Percentiles rank a stretch among this genome's conserved stretches.
phyloP scores from a whole-genome alignment of 2,797 vertebrate species.

The Hephaestus fuliginosus region DNA sequence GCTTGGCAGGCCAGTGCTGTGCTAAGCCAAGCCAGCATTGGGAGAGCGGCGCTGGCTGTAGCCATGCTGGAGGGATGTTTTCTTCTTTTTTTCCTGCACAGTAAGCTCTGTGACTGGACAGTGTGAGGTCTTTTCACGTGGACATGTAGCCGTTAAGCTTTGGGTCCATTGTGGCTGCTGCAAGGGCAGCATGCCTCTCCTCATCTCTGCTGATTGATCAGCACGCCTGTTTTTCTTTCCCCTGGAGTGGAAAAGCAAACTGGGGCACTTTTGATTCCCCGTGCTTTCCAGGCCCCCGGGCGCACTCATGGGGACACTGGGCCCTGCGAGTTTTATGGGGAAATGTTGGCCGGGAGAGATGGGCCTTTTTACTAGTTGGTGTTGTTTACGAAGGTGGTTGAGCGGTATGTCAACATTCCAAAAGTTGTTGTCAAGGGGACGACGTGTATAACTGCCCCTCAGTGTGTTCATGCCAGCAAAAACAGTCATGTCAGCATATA shows the following conservation, averaged over 20 bases:
- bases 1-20: conserved; percentile 67
- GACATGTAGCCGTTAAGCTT: conserved; percentile 65
- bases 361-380: conserved; percentile 68
- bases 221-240: conserved; percentile 77
- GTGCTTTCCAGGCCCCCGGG: conserved; percentile 57
- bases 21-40: conserved; percentile 65
- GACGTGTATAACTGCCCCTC: conserved; percentile 62
- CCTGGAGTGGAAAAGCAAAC: conserved; percentile 79
- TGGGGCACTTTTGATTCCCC: conserved; percentile 69
- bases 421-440: conserved; percentile 74
- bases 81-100: conserved; percentile 66
- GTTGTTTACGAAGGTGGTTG: conserved; percentile 74
- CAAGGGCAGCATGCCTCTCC: conserved; percentile 73
- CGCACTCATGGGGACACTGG: conserved; percentile 55
- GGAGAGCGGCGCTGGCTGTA: conserved; percentile 57
- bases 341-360: conserved; percentile 69
- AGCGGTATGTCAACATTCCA: conserved; percentile 80
- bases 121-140: conserved; percentile 72
- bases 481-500: conserved; percentile 61
- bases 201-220: conserved; percentile 79
- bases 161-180: conserved; percentile 70
- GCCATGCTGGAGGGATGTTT: conserved; percentile 64
- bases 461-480: conserved; percentile 66
- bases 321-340: conserved; percentile 68
- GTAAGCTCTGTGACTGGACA: conserved; percentile 74